Base-by-base conservation (phyloP, 2,888 invertebrate genomes). In the Bellardia pandia region DNA sequence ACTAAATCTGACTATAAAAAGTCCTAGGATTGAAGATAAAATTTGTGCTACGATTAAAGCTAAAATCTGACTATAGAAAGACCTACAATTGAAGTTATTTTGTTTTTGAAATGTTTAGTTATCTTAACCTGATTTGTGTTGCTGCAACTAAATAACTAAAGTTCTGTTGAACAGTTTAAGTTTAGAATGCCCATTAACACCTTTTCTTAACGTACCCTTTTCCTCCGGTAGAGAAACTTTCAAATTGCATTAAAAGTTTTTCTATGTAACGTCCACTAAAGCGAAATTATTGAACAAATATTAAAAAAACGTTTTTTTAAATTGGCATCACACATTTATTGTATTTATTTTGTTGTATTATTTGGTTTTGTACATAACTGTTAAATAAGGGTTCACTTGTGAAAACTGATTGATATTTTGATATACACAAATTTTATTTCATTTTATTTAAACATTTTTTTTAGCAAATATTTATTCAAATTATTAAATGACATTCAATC, bases 391-490 rank as follows among this genome's bases (percentile, higher is more conserved):
- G 14, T 33, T 33, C 42, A 53, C 30, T 72, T 72, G 37, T 62
- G 14, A 42, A 64, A 62, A 56, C 56, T 66, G 74, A 81, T 66
- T 80, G 72, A 72, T 80, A 56, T 72, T 53, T 81, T 64, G 37
- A n/a, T 30, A 30, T 6, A 71, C 1, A 3, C 9, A 23, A 9
- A 23, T 16, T 56, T 72, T 72, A 62, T 72, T 72, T 51, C 30
- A 48, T 76, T 69, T 74, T 33, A 37, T 74, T 60, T 81, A 4
- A n/a, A 53, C 1, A 16, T 48, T 69, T 53, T 74, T 62, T 53
- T 71, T 37, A 14, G 53, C 60, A 71, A 83, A 77, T 83, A 69
- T 77, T 77, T 69, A 42, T 30, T 64, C 45, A 77, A 77, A 64
- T 83, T 77, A 62, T 72, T 56, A 75, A 58, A 68, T 81, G 66